Base-by-base conservation (phyloP, 2,797 vertebrate genomes). In the Leuciscus waleckii region DNA sequence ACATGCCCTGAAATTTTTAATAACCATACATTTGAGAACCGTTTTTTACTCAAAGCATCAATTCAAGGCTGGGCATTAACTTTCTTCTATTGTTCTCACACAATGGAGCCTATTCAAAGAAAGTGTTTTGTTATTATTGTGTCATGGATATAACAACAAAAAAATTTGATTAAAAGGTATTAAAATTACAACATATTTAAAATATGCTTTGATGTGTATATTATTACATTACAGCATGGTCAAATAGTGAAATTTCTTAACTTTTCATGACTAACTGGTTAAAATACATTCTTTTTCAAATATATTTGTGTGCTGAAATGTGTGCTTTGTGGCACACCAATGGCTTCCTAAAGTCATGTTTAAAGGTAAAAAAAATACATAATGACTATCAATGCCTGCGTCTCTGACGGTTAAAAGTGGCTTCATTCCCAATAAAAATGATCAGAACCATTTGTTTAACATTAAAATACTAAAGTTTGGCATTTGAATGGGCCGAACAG, bases 401-500 rank as follows among this genome's bases (percentile, higher is more conserved):
- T 78, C 35, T 78, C 13, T 10, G 23, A 41, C 7, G 4, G 54
- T 77, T 41, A 26, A 77, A 51, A 26, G 39, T 67, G 46, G 43
- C n/a, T 54, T 77, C 61, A 49, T 51, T 70, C 65, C 65, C 32
- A 16, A 29, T 68, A 58, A 68, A 69, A 74, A 43, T 1, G 1
- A 77, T 76, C 43, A 9, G 4, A 77, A 41, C 49, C 63, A 78
- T 84, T 78, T 2, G 0, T 77, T 84, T 68, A 56, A 84, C 26
- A 16, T 49, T 78, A 58, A 84, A 68, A 83, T 54, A 54, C 17
- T 21, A 76, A 77, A n/a, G 6, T 77, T 26, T 41, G 46, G 6
- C 23, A 68, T 77, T 65, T 67, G 16, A 76, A 75, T 76, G 29
- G 56, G 35, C 51, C 2, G 26, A 79, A 78, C 51, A 46, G 49